Base-by-base conservation (phyloP, 2,888 invertebrate genomes). In the Neuroscelio doddi region DNA sequence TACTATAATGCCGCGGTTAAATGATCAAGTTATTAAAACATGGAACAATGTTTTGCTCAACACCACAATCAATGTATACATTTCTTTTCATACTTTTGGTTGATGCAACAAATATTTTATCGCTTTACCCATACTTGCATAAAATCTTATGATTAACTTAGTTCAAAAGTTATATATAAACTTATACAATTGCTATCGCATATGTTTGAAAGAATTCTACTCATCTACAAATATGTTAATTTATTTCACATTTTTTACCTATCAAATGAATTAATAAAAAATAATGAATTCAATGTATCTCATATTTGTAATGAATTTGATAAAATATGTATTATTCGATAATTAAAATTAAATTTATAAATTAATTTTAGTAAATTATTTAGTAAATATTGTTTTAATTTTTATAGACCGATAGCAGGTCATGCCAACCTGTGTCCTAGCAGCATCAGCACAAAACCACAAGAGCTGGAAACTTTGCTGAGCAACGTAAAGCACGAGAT, bases 401-500 rank as follows among this genome's bases (percentile, higher is more conserved):
- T 71, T 76, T 73, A 36, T 83, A 95, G 98, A 68, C 99, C 99
- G 0, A 96, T 99, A 56, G 98, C 98, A 0, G 99, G 99, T 0
- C 98, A 99, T 86, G 97, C 98, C 0, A 99, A 99, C 87, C 90
- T 99, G 73, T 99, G 99, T 76, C 99, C 99, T 0, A 91, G 93
- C 14, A 95, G 95, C 76, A 92, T 99, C 68, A 96, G 95, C 63
- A 95, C 95, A 12, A 94, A 94, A 77, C 90, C 92, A 41, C 93
- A 97, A 74, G 97, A 98, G 81, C 87, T 97, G 72, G 95, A 94
- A 72, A 96, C 94, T 0, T 88, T 97, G 1, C 87, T 97, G 72
- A 97, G 98, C 1, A 98, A 98, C 0, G 97, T 99, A 9, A 98
- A 98, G 81, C 99, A 99, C 84, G 99, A 99, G 85, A 98, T 99